These are phyloP conservation scores for Oedothorax gibbosus DNA, from an alignment of 1,140 invertebrate species.

Conservation along the genomic window DNA sequence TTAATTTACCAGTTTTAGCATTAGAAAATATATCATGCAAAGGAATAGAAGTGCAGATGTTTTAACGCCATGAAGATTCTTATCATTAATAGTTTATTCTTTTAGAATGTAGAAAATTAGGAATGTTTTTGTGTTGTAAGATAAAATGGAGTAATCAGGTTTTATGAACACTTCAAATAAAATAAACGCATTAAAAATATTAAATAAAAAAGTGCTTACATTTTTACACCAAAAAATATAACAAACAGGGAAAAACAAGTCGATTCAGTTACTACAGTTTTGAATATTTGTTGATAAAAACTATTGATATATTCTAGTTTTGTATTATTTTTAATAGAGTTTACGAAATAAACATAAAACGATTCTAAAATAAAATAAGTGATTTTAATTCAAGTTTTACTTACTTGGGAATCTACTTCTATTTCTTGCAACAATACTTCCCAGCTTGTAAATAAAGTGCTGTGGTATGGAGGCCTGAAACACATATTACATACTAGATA, in stretches of 20 bases:
- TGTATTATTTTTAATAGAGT: too few relatives aligned
- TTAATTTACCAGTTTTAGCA: too few relatives aligned
- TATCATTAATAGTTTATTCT: too few relatives aligned
- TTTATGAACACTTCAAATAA: neutral
- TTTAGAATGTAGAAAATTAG: too few relatives aligned
- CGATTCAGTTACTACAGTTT: neutral
- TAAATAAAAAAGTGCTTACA: neutral
- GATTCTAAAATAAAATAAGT: neutral
- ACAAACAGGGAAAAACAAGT: neutral
- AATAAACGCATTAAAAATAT: neutral
- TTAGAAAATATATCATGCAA: too few relatives aligned
- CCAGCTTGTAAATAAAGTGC: slow-evolving; percentile 89
- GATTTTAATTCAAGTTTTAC: neutral
- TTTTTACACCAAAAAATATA: neutral
- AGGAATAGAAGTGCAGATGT: too few relatives aligned
- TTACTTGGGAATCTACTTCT: slow-evolving; percentile 88
- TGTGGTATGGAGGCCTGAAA: slow-evolving; percentile 81
- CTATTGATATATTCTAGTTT: neutral
- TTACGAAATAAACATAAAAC: neutral
- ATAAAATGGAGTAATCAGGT: too few relatives aligned
- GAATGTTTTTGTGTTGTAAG: too few relatives aligned
- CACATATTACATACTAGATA: neutral
- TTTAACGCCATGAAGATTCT: too few relatives aligned
- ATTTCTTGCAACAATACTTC: slow-evolving; percentile 91
- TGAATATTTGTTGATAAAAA: neutral